Conservation (phyloP, 2,113 vertebrate species). For the Xiphophorus couchianus region DNA sequence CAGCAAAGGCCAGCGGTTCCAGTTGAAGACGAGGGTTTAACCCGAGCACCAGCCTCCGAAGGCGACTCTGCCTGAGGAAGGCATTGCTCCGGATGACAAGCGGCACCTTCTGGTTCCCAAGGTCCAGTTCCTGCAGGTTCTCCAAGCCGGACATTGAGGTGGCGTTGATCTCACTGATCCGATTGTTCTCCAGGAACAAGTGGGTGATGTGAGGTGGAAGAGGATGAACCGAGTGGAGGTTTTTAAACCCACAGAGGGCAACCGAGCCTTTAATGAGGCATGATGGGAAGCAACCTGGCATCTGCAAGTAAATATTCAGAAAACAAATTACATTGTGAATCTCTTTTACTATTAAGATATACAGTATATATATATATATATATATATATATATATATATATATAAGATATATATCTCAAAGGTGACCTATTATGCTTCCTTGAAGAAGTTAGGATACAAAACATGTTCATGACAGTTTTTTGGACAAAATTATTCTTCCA, state of each 20-base stretch:
- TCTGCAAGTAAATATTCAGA: constrained; percentile 37
- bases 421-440: no score
- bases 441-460: no score
- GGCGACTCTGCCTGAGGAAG: constrained; percentile 81
- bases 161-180: constrained; percentile 75
- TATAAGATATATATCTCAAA: background rate
- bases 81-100: constrained; percentile 79
- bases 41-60: constrained; percentile 79
- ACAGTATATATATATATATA: no score
- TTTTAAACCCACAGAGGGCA: constrained; percentile 64
- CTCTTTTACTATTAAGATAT: background rate
- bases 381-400: no score
- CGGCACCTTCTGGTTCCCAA: constrained; percentile 65
- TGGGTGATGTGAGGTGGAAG: constrained; percentile 74
- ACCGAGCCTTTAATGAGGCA: constrained; percentile 67
- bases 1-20: constrained; percentile 82
- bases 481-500: no score
- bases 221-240: constrained; percentile 76
- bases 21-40: constrained; percentile 65
- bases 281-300: constrained; percentile 25
- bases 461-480: no score
- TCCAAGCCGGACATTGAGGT: constrained; percentile 80
- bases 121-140: constrained; percentile 72
- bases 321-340: no score
- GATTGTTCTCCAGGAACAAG: constrained; percentile 81